Base-by-base conservation (phyloP, 2,888 invertebrate genomes). In the Lasioglossum calceatum region DNA sequence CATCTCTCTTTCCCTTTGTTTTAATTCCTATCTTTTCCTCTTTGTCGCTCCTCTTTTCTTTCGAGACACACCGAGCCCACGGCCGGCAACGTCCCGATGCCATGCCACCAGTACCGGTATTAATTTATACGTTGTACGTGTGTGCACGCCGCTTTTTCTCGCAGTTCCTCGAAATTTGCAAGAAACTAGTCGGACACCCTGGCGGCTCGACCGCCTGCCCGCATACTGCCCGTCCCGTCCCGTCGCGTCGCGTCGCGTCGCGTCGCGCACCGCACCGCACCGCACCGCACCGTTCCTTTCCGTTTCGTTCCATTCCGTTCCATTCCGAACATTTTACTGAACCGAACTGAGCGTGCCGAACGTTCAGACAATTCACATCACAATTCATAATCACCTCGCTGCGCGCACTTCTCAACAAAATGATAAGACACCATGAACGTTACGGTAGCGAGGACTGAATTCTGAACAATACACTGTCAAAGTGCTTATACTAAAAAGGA, bases 121-220 rank as follows among this genome's bases (percentile, higher is more conserved):
- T 95, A 95, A 95, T 95, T 95, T 95, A 95, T 95, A 95, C 95
- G 95, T 93, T 93, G 92, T 95, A 95, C 95, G 95, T 95, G 95
- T 94, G 95, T 94, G 95, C 95, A 95, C 93, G 95, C 94, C 92
- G 88, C 92, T 95, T 95, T 94, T 95, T 94, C 94, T 92, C 92
- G 89, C 93, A 93, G 93, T 95, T 95, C 95, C 94, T 93, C 95
- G 95, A 95, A 95, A 95, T 95, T 95, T 95, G 95, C 95, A 95
- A 95, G 95, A 95, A 94, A 95, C 95, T 95, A 95, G 95, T 95
- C 94, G 93, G 93, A 93, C 93, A 89, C 88, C 88, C 87, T 84
- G 89, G 86, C 86, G 87, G 77, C 84, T 83, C 85, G 88, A 74
- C 82, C 79, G 86, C 79, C 79, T 70, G 82, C 82, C 70, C 81